A percentile compares a stretch with the other conserved stretches of the same genome.
Conservation (phyloP, 2,797 vertebrate genomes). For the Acrossocheilus fasciatus region DNA sequence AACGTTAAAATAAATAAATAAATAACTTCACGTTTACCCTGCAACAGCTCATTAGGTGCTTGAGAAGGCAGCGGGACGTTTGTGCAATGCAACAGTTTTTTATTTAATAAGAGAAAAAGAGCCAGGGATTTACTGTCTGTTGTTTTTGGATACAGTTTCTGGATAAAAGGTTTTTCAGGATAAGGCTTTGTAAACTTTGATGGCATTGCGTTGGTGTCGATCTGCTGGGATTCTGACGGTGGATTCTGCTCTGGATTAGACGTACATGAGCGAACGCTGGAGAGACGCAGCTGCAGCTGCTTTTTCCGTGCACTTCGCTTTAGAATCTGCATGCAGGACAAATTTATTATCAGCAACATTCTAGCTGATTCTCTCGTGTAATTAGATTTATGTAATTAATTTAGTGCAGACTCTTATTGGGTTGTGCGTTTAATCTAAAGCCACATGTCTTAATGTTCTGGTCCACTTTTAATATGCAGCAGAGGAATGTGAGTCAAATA, state of each 20-base stretch:
- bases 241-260: conserved; percentile 52
- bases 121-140: conserved; percentile 1
- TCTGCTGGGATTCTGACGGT: background rate
- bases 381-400: conserved; percentile 5
- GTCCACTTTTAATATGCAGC: background rate
- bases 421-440: conserved; percentile 36
- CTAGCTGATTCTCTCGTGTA: background rate
- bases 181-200: background rate
- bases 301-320: conserved; percentile 22
- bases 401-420: conserved; percentile 4
- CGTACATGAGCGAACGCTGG: conserved; percentile 46
- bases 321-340: background rate
- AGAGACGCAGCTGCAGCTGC: conserved; percentile 49
- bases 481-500: conserved; percentile 5
- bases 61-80: conserved; percentile 36
- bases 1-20: background rate
- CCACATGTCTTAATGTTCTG: background rate
- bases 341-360: conserved; percentile 17
- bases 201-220: background rate
- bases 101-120: conserved; percentile 35
- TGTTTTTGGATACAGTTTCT: background rate
- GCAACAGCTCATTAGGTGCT: conserved; percentile 38
- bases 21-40: conserved; percentile 34
- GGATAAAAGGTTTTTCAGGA: background rate
- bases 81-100: conserved; percentile 20